These are phyloP conservation scores for Neodontobutis hainanensis DNA, from an alignment of 2,113 vertebrate species.

Conservation along the genomic window DNA sequence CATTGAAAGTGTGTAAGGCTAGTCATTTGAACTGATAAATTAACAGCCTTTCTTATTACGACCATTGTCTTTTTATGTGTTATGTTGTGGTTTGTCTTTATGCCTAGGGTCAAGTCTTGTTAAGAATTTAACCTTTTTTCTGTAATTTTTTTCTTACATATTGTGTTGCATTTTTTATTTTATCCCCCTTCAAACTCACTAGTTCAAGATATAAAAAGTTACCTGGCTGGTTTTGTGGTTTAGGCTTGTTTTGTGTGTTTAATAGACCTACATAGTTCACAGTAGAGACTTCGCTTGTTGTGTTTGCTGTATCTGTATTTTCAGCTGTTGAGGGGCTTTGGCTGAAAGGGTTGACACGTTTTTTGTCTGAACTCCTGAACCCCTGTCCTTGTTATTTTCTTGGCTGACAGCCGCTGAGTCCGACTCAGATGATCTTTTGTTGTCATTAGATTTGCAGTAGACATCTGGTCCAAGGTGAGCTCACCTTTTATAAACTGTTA, in stretches of 20 bases:
- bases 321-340: background rate
- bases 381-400: constrained; percentile 1
- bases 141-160: background rate
- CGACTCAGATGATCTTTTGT: constrained; percentile 11
- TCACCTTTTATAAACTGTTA: constrained; percentile 26
- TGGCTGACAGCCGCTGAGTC: constrained; percentile 26
- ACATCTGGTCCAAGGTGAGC: constrained; percentile 23
- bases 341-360: constrained; percentile 1
- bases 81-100: background rate
- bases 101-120: background rate
- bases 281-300: background rate
- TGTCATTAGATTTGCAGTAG: constrained; percentile 20
- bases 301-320: background rate
- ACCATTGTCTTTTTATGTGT: no score
- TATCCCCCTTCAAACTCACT: no score
- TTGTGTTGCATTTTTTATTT: constrained; percentile 2
- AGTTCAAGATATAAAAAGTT: background rate
- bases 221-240: background rate
- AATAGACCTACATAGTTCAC: no score
- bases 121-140: background rate
- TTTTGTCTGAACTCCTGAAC: constrained; percentile 25
- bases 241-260: background rate
- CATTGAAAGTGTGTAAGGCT: no score
- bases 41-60: no score
- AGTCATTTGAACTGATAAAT: no score